Evolutionary conservation across 92 coral and sea anemone genomes (phyloP).

Genomic region (Montipora capitata): DNA sequence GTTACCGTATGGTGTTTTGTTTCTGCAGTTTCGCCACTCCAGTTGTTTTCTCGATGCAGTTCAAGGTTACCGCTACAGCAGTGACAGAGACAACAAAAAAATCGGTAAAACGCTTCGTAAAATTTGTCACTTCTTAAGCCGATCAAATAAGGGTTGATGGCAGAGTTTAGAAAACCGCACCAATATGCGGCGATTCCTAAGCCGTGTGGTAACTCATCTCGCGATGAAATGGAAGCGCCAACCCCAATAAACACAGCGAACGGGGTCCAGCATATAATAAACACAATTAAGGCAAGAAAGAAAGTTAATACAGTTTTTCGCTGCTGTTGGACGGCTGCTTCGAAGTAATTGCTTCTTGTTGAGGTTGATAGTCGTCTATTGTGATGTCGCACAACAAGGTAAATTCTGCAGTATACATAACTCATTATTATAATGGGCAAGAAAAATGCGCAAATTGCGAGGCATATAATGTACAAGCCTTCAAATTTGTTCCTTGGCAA

Average conservation of each 20-base stretch:
- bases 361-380: slow-evolving; percentile 79
- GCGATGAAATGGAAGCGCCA: slow-evolving; percentile 73
- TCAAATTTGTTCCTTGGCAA: slow-evolving; percentile 79
- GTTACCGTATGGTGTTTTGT: not conserved
- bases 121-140: slow-evolving; percentile 85
- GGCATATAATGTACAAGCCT: slow-evolving; percentile 69
- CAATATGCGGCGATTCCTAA: slow-evolving; percentile 88
- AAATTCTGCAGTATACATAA: slow-evolving; percentile 72
- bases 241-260: slow-evolving; percentile 81
- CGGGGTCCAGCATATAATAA: slow-evolving; percentile 88
- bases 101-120: slow-evolving; percentile 54
- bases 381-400: slow-evolving; percentile 72
- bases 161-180: slow-evolving; percentile 88
- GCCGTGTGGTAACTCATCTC: slow-evolving; percentile 80
- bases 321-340: slow-evolving; percentile 53
- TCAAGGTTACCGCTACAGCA: not conserved
- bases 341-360: slow-evolving; percentile 59
- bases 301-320: slow-evolving; percentile 80
- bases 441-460: slow-evolving; percentile 77
- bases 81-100: slow-evolving; percentile 67
- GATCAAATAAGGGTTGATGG: slow-evolving; percentile 88
- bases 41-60: not conserved
- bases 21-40: not conserved
- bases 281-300: slow-evolving; percentile 85
- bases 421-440: slow-evolving; percentile 82